phyloP scores from a whole-genome alignment of 2,888 invertebrate species.

The Sarcophaga subvicina region DNA sequence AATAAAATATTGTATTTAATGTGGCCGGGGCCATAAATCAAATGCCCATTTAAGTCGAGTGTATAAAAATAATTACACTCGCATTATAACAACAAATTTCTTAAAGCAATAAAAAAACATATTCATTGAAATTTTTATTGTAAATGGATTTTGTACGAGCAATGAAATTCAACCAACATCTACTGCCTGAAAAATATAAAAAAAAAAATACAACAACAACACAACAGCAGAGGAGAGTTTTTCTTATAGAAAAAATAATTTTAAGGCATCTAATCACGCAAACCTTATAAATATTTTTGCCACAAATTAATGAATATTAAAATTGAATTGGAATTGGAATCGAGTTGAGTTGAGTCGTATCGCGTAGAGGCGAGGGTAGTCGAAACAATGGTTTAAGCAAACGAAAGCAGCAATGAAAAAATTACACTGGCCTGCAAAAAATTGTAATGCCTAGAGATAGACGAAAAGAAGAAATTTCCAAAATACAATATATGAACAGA shows the following conservation, averaged over 20 bases:
- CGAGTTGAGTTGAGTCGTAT: background rate
- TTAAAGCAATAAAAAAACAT: constrained; percentile 27
- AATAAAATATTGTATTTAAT: too few species aligned
- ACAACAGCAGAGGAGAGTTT: constrained; percentile 1
- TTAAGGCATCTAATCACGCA: constrained; percentile 80
- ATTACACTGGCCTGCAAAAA: background rate
- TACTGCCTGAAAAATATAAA: background rate
- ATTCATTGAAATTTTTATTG: constrained; percentile 27
- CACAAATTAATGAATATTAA: constrained; percentile 38
- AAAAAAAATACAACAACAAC: background rate
- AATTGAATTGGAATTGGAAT: background rate
- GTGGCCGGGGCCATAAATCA: constrained; percentile 12
- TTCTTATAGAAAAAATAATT: constrained; percentile 38
- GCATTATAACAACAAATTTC: constrained; percentile 28
- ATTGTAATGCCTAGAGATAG: too few species aligned
- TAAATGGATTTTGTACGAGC: background rate
- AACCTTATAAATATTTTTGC: constrained; percentile 78
- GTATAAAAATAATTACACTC: background rate
- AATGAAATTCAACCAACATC: constrained; percentile 6
- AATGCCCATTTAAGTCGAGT: constrained; percentile 19
- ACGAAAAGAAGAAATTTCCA: too few species aligned
- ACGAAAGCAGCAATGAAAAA: background rate
- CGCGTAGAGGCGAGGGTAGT: background rate
- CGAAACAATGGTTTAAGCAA: background rate
- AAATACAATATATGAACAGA: too few species aligned